Base-by-base conservation (phyloP, 1,140 invertebrate genomes). In the Lordiphosa stackelbergi region DNA sequence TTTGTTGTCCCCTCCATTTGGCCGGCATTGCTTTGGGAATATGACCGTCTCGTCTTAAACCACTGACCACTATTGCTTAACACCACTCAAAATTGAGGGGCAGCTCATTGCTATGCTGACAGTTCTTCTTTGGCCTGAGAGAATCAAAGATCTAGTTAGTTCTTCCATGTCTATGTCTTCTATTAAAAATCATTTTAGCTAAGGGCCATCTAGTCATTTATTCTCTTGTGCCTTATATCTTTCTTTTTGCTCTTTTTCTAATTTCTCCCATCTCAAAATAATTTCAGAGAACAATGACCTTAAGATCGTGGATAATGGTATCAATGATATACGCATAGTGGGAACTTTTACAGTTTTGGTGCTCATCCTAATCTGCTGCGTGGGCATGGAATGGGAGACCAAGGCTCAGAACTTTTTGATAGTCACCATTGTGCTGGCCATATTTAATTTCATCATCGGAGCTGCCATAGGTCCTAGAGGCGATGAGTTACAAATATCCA, bases 361-460 rank as follows among this genome's bases (percentile, higher is more conserved):
- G 0, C 93, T 98, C 90, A 91, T 95, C 38, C 71, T 94, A 9
- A 95, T 97, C 31, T 96, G 95, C 66, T 94, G 95, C 8, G 90
- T 97, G 11, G 95, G 96, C 24, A 97, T 96, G 94, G 94, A 95
- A 81, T 95, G 94, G 94, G 94, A 95, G 73, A 93, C 93, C 5
- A 95, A 95, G 89, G 94, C 94, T 24, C 89, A 96, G 91, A 93
- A 98, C 60, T 93, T 96, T 49, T 89, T 99, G 1, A 92, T 99
- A 19, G 94, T 94, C 1, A 94, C 98, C 43, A 95, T 99, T 47
- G 86, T 97, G 0, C 91, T 92, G 10, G 96, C 97, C 0, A 97
- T 99, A 73, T 89, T 94, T 4, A 95, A 99, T 87, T 99, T 99
- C 79, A 72, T 97, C 0, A 92, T 97, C 49, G 97, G 97, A 0